Percentiles rank a stretch among this genome's conserved stretches.
Evolutionary conservation across 2,113 vertebrate genomes (phyloP).

Genomic region (Xenopus laevis): DNA sequence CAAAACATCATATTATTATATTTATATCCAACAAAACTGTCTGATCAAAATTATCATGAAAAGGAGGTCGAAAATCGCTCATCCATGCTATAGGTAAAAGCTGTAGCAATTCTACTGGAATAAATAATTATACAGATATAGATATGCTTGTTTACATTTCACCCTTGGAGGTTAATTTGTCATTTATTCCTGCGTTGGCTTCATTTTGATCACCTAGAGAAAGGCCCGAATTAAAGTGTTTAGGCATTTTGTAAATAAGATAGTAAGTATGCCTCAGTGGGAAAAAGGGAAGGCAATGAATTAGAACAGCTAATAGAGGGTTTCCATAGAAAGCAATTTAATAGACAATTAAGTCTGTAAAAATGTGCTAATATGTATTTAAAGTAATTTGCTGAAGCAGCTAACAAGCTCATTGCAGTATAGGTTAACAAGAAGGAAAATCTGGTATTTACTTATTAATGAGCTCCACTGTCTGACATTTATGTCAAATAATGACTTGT

Average conservation of each 20-base stretch:
- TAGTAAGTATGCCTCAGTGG: conserved; percentile 34
- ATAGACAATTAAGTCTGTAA: conserved; percentile 51
- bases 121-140: too few species aligned
- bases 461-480: conserved; percentile 8
- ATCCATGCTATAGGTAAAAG: too few species aligned
- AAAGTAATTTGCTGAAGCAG: conserved; percentile 37
- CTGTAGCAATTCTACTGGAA: too few species aligned
- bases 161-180: neutral
- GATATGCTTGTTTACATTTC: neutral
- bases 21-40: too few species aligned
- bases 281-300: conserved; percentile 31
- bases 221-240: neutral
- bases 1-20: too few species aligned
- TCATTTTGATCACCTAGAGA: neutral
- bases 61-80: too few species aligned
- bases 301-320: conserved; percentile 38
- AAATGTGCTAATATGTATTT: conserved; percentile 49
- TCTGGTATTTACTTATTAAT: conserved; percentile 32
- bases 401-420: conserved; percentile 35
- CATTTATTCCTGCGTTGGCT: neutral
- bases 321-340: conserved; percentile 48
- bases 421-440: conserved; percentile 10
- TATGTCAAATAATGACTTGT: conserved; percentile 13
- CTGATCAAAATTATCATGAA: too few species aligned
- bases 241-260: conserved; percentile 29